Evolutionary conservation across 2,888 invertebrate species (phyloP), one percentile per base, ranked within the genome.

Genomic region (Hedychridium roseum): DNA sequence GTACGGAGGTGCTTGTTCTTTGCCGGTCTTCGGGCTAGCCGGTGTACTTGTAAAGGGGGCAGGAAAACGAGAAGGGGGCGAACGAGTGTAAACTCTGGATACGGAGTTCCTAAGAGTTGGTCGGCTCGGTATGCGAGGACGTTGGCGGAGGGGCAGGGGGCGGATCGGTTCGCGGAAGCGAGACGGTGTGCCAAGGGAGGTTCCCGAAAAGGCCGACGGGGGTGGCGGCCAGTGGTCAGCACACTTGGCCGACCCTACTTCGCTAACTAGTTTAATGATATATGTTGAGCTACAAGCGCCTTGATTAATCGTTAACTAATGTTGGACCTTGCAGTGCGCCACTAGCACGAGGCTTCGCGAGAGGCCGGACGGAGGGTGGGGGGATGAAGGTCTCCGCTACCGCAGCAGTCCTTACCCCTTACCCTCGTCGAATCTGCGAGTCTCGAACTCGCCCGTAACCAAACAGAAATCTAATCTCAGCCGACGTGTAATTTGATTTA

Each of bases 301-400:
- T 78, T 78, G 78, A 78, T 78, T 78, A 78, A 78, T 78, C 78
- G 78, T 78, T 78, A 78, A 78, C 78, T 78, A 78, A 78, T 78
- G 78, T 78, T 76, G 76, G 76, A 77, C 74, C 76, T 74, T 71
- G 72, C 76, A 73, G 76, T 71, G 71, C 69, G 66, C 67, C 67
- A 65, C 63, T 61, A 60, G 64, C 50, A 51, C 52, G 23, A 23
- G 39, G 17, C 31, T 18, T 27, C 3, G 26, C 14, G 18, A 28
- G 31, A 35, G 32, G 43, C 14, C 11, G 43, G 49, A 48, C 50
- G 36, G 45, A 53, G 50, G 43, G 50, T 53, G 47, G 43, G 48
- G 51, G 36, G 60, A 54, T 54, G 60, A 63, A 57, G 62, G 54
- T 50, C 26, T 45, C 38, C 46, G 54, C 50, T 34, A 53, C 60